Percentiles rank a stretch among this genome's conserved stretches.
Conservation (phyloP, 1,140 invertebrate genomes). For the Bactericera cockerelli region DNA sequence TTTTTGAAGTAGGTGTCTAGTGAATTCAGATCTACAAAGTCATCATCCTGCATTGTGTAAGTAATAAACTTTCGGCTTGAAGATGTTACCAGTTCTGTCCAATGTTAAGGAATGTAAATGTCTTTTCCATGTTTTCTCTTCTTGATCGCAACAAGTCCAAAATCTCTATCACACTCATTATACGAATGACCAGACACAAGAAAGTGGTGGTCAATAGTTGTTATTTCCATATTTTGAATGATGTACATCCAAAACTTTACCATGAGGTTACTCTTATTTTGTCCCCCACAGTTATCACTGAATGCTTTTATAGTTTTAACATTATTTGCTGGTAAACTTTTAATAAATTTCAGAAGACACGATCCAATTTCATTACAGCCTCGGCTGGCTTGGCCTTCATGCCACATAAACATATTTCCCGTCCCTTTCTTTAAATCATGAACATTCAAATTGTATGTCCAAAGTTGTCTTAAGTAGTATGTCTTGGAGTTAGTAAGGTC, state of each 20-base stretch:
- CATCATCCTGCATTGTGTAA: constrained; percentile 7
- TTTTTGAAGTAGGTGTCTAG: constrained; percentile 10
- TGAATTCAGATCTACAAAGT: constrained; percentile 12
- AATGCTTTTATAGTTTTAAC: too few relatives aligned
- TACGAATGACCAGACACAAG: constrained; percentile 19
- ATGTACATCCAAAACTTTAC: constrained; percentile 21
- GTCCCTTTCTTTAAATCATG: constrained; percentile 15
- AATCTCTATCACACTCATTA: constrained; percentile 19
- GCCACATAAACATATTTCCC: constrained; percentile 16
- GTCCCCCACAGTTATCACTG: too few relatives aligned
- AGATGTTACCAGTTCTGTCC: constrained; percentile 10
- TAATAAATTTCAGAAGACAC: constrained; percentile 16
- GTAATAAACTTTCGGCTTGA: constrained; percentile 10
- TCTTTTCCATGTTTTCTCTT: constrained; percentile 11
- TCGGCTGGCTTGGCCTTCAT: constrained; percentile 15
- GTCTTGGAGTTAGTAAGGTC: constrained; percentile 4
- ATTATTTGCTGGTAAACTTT: constrained; percentile 13
- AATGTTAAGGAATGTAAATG: constrained; percentile 15
- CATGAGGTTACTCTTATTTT: constrained; percentile 17
- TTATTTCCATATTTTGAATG: constrained; percentile 16
- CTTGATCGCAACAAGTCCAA: constrained; percentile 17
- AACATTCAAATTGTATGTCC: constrained; percentile 18
- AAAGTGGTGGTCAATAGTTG: constrained; percentile 18
- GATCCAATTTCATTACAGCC: constrained; percentile 16
- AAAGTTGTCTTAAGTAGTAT: constrained; percentile 19